These are phyloP conservation scores for Amphipyra berbera DNA, from an alignment of 2,888 invertebrate genomes.

Conservation along the genomic window DNA sequence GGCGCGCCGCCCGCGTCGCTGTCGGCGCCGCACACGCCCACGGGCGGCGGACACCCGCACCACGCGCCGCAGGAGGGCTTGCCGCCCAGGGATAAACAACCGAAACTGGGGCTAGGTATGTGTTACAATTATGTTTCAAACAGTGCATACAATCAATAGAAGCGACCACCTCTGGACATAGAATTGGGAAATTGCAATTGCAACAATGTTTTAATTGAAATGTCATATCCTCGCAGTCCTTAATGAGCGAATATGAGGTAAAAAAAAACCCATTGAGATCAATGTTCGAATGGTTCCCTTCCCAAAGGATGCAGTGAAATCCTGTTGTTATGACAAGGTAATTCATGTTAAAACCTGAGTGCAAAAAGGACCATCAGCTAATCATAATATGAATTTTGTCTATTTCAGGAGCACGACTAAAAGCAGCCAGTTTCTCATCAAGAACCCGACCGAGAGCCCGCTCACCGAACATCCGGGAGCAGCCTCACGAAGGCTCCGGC, in stretches of 20 bases:
- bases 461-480: slow-evolving; percentile 74
- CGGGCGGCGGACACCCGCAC: slow-evolving; percentile 73
- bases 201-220: no score
- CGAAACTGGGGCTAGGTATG: slow-evolving; percentile 69
- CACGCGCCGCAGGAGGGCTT: slow-evolving; percentile 40
- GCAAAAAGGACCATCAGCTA: no score
- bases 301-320: no score
- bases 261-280: no score
- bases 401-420: slow-evolving; percentile 70
- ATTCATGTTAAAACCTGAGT: no score
- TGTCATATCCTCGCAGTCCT: no score
- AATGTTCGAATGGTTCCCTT: no score
- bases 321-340: no score
- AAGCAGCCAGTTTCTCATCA: slow-evolving; percentile 82
- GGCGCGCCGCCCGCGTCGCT: slow-evolving; percentile 68
- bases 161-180: no score
- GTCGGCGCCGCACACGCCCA: slow-evolving; percentile 86
- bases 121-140: background rate
- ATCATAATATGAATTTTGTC: background rate
- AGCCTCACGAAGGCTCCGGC: slow-evolving; percentile 66
- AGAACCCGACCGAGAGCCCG: slow-evolving; percentile 75
- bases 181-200: no score
- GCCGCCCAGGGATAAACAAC: slow-evolving; percentile 49
- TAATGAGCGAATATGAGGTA: no score
- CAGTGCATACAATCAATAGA: no score